Conservation (phyloP, 2,113 vertebrate genomes). For the Catharus bicknelli region DNA sequence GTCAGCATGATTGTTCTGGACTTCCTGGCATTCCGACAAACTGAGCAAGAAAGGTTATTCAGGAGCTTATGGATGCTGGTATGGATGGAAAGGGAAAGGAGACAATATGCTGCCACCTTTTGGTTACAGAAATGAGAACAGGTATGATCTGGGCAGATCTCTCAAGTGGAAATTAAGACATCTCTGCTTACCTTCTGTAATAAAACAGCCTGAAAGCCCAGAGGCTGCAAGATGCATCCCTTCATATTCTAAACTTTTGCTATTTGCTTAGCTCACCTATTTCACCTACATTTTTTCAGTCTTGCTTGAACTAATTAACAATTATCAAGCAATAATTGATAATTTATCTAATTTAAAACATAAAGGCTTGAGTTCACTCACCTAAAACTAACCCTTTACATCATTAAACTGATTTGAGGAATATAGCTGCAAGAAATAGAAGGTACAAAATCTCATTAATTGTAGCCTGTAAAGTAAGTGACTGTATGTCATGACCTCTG, state of each 20-base stretch:
- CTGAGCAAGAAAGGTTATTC: constrained; percentile 26
- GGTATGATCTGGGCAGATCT: background rate
- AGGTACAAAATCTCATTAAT: background rate
- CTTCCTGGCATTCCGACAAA: background rate
- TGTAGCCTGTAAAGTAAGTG: background rate
- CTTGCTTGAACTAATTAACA: background rate
- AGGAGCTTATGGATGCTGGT: background rate
- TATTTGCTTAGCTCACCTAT: background rate
- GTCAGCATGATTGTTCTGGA: constrained; percentile 41
- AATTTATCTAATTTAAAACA: background rate
- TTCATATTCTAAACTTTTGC: background rate
- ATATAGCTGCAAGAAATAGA: background rate
- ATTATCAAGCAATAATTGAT: background rate
- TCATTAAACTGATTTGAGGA: background rate
- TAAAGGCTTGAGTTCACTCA: background rate
- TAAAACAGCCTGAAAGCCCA: background rate
- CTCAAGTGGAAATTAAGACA: background rate
- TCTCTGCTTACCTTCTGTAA: background rate
- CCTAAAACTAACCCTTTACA: background rate
- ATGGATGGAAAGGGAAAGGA: constrained; percentile 12
- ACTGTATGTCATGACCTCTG: background rate
- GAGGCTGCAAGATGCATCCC: background rate
- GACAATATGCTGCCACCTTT: constrained; percentile 67
- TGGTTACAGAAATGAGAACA: constrained; percentile 39
- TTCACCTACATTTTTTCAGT: background rate